Evolutionary conservation across 37 sponge, comb jelly and placozoan species (phyloP).

Genomic region (Oscarella lobularis): DNA sequence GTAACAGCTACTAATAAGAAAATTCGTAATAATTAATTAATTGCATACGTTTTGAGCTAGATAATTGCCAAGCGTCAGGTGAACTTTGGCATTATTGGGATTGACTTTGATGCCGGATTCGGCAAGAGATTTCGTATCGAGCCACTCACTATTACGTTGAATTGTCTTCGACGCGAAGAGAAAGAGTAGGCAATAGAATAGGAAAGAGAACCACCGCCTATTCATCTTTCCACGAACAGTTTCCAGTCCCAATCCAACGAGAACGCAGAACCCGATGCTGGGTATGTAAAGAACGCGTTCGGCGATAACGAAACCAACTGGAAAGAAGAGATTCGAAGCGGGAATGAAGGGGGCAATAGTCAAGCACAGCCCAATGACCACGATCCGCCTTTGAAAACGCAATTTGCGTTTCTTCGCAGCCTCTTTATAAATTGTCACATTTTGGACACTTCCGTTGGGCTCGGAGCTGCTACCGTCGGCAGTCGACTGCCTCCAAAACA

Average conservation of each 20-base stretch:
- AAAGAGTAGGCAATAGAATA: neutral
- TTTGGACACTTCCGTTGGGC: too few species aligned
- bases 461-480: too few species aligned
- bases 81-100: slow-evolving; percentile 57
- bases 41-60: slow-evolving; percentile 45
- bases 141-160: slow-evolving; percentile 43
- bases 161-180: slow-evolving; percentile 32
- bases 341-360: slow-evolving; percentile 58
- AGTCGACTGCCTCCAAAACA: too few species aligned
- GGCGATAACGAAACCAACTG: slow-evolving; percentile 77
- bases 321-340: slow-evolving; percentile 60
- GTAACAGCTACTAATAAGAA: neutral
- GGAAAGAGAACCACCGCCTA: too few species aligned
- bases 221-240: too few species aligned
- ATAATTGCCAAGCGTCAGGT: slow-evolving; percentile 45
- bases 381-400: neutral
- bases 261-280: slow-evolving; percentile 68
- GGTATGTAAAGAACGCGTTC: slow-evolving; percentile 83
- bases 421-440: too few species aligned
- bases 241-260: slow-evolving; percentile 44
- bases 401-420: too few species aligned
- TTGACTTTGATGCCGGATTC: slow-evolving; percentile 36
- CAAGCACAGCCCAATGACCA: slow-evolving; percentile 28
- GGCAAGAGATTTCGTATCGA: slow-evolving; percentile 16
- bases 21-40: neutral